These are phyloP conservation scores for Nasonovia ribisnigri DNA, from an alignment of 2,888 invertebrate species.

Conservation along the genomic window DNA sequence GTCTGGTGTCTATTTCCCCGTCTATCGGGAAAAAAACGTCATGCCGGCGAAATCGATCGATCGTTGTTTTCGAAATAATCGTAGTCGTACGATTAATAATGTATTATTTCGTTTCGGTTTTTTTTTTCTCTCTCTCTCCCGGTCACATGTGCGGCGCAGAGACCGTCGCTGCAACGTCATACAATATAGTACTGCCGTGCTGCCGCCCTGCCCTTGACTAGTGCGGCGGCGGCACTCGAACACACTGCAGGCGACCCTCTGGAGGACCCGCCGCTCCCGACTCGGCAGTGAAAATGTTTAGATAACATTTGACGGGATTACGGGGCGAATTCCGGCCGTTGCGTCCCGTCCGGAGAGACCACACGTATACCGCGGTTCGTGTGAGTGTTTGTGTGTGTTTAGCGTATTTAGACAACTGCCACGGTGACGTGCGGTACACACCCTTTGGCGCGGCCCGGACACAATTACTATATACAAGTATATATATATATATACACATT, in stretches of 20 bases:
- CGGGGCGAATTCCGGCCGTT: slow-evolving; percentile 52
- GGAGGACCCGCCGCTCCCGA: neutral
- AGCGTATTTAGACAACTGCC: slow-evolving; percentile 24
- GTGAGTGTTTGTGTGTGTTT: neutral
- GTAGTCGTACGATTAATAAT: neutral
- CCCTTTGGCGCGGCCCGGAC: neutral
- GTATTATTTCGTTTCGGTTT: neutral
- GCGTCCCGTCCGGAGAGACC: slow-evolving; percentile 4
- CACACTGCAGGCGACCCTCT: neutral
- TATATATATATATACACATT: neutral
- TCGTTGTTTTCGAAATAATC: neutral
- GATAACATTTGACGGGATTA: slow-evolving; percentile 49
- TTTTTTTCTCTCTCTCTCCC: neutral
- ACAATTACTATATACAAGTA: neutral
- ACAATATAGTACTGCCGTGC: neutral
- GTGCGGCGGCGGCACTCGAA: neutral
- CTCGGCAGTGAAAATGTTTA: slow-evolving; percentile 8
- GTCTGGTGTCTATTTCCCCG: neutral
- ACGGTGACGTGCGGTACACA: slow-evolving; percentile 1
- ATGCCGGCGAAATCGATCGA: slow-evolving; percentile 10
- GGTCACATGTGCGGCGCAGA: neutral
- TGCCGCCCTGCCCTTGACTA: neutral
- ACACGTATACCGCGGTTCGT: neutral
- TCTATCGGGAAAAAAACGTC: slow-evolving; percentile 4
- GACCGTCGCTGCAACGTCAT: too few species aligned